Conservation (phyloP, 2,797 vertebrate species). For the Limosa lapponica region DNA sequence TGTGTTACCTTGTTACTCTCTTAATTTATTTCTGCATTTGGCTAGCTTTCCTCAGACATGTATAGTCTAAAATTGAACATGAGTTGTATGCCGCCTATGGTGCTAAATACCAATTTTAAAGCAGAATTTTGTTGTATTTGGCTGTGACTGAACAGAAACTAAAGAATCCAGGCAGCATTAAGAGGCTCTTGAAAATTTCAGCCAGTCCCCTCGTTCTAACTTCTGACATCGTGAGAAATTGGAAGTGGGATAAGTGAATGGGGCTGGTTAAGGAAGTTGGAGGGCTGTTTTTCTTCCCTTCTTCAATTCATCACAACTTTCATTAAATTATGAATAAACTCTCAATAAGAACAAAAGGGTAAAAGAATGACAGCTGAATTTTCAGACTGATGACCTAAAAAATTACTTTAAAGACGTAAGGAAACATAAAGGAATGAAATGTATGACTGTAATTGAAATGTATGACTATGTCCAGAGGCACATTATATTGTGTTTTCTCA, state of each 20-base stretch:
- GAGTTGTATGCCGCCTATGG: neutral
- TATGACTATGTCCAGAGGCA: neutral
- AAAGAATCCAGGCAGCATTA: neutral
- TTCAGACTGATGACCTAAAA: constrained; percentile 43
- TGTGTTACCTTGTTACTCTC: neutral
- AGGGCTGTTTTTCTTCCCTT: neutral
- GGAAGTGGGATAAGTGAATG: neutral
- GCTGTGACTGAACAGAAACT: neutral
- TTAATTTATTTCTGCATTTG: constrained; percentile 9
- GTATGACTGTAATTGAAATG: constrained; percentile 9
- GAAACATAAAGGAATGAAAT: constrained; percentile 18
- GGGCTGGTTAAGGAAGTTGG: neutral
- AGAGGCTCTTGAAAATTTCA: constrained; percentile 21
- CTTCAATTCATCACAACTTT: neutral
- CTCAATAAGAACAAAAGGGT: constrained; percentile 23
- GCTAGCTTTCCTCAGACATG: neutral
- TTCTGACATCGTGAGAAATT: neutral
- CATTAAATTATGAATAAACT: constrained; percentile 21
- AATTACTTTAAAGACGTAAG: constrained; percentile 16
- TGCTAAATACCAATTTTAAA: constrained; percentile 34
- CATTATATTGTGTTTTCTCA: neutral
- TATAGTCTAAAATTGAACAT: neutral
- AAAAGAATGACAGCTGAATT: constrained; percentile 19
- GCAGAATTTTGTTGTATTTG: constrained; percentile 21
- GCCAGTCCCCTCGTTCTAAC: neutral